Percentiles rank a stretch among this genome's conserved stretches.
These are phyloP conservation scores for Epistrophe grossulariae DNA, from an alignment of 2,888 invertebrate species.

Conservation along the genomic window DNA sequence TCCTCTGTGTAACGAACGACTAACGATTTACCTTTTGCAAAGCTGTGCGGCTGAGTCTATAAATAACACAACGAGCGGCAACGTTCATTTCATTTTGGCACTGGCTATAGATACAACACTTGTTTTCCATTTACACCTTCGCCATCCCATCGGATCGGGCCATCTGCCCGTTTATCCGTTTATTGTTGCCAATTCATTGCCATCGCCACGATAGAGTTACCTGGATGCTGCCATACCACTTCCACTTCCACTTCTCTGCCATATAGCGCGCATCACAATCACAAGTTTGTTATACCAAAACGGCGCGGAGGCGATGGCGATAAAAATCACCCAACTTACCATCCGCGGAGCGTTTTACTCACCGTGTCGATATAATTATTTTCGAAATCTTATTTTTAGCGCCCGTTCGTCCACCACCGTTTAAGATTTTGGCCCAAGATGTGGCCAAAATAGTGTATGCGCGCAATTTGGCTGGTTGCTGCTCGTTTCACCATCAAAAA, in stretches of 20 bases:
- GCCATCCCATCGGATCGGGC: conserved; percentile 54
- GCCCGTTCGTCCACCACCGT: conserved; percentile 28
- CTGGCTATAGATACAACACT: conserved; percentile 44
- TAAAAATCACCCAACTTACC: conserved; percentile 38
- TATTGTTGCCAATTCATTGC: conserved; percentile 67
- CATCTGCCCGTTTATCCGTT: conserved; percentile 64
- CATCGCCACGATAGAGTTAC: conserved; percentile 72
- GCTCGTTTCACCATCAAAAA: conserved; percentile 18
- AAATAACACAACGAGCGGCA: conserved; percentile 48
- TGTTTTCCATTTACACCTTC: conserved; percentile 74
- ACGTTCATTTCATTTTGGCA: conserved; percentile 60
- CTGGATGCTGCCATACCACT: conserved; percentile 53
- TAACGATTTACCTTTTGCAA: conserved; percentile 48
- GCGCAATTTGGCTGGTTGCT: conserved; percentile 56
- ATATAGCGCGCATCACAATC: background rate
- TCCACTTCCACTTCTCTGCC: conserved; percentile 20
- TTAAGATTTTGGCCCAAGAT: conserved; percentile 65
- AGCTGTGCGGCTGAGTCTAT: conserved; percentile 58
- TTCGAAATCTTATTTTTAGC: conserved; percentile 59
- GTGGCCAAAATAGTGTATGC: conserved; percentile 74
- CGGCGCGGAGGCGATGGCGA: too few relatives aligned
- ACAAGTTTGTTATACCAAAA: conserved; percentile 5
- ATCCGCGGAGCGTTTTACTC: conserved; percentile 38
- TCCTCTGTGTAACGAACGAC: background rate
- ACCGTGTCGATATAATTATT: conserved; percentile 34